Evolutionary conservation across 2,797 vertebrate genomes (phyloP), one percentile per base, ranked within the genome.

Genomic region (Pseudotriccus pelzelni): DNA sequence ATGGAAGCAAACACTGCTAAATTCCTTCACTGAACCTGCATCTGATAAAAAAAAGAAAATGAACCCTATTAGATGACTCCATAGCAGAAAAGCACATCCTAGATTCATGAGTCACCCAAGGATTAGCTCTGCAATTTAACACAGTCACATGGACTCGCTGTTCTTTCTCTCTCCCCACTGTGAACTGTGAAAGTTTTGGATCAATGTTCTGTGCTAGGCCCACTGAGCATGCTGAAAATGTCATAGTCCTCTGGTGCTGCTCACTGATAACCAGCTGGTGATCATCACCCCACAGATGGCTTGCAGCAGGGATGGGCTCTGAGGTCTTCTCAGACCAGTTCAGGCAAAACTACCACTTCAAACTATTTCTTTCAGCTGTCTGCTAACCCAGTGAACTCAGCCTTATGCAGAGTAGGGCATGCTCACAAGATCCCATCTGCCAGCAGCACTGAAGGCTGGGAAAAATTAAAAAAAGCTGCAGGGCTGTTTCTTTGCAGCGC

Each of bases 71-170:
- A 85, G 52, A 80, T 46, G 59, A 70, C 56, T 93, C 37, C 63
- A 68, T 68, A 82, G 49, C 62, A 90, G 63, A 89, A 92, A 90
- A 89, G 60, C 25, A 7, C 73, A 53, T 62, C 78, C 67, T 87
- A 36, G 56, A 80, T 60, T 36, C 37, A 39, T 87, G 87, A 94
- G 67, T 90, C 92, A 94, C 64, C 20, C 14, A 76, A 77, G 84
- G 59, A 93, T 89, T 90, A 95, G 64, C 81, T 92, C 52, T 67
- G 88, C 28, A 8, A 60, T 77, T 90, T 85, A 89, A 52, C 43
- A 82, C 43, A 77, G 81, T 36, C 68, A 87, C 72, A 74, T 53
- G 89, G 75, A 82, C 69, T 72, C 1, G 0, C 58, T 55, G 94
- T 67, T 91, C 60, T 52, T 90, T 63, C 58, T 79, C 17, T 39